Base-by-base conservation (phyloP, 2,888 invertebrate genomes). In the Xylota sylvarum region DNA sequence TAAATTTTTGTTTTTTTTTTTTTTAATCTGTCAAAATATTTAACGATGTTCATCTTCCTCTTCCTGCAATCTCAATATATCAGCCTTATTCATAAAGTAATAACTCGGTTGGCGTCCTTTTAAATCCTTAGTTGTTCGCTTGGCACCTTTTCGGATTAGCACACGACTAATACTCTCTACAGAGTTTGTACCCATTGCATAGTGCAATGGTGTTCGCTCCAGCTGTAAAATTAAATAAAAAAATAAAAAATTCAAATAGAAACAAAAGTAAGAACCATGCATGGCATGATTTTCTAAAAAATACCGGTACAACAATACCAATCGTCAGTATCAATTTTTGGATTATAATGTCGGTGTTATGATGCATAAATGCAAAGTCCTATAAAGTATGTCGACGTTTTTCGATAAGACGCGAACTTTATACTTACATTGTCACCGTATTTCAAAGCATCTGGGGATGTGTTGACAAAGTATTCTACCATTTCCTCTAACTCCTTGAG, bases 31-130 rank as follows among this genome's bases (percentile, higher is more conserved):
- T 30, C 10, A 10, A 27, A 27, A 1, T 35, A 62, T 62, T 91
- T 87, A 92, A 88, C 91, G 93, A 81, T 89, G 90, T 87, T 91
- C 92, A 72, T 96, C 95, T 90, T 97, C 97, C 91, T 98, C 97
- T 90, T 97, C 96, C 91, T 97, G 97, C 52, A 98, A 94, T 86
- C 96, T 94, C 85, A 96, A 93, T 89, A 98, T 97, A 88, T 98
- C 98, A 0, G 97, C 96, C 92, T 97, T 97, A 92, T 98, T 97
- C 95, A 98, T 97, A 91, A 97, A 98, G 93, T 98, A 98, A 92
- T 97, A 98, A 43, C 97, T 96, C 0, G 98, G 97, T 90, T 97
- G 97, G 55, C 97, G 94, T 76, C 97, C 97, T 93, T 97, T 97
- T 90, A 98, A 93, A 93, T 98, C 98, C 91, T 97, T 97, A 4